A percentile compares a stretch with the other conserved stretches of the same genome.
These are phyloP conservation scores for Psilopsiagon aurifrons DNA, from an alignment of 2,113 vertebrate genomes.

Conservation along the genomic window DNA sequence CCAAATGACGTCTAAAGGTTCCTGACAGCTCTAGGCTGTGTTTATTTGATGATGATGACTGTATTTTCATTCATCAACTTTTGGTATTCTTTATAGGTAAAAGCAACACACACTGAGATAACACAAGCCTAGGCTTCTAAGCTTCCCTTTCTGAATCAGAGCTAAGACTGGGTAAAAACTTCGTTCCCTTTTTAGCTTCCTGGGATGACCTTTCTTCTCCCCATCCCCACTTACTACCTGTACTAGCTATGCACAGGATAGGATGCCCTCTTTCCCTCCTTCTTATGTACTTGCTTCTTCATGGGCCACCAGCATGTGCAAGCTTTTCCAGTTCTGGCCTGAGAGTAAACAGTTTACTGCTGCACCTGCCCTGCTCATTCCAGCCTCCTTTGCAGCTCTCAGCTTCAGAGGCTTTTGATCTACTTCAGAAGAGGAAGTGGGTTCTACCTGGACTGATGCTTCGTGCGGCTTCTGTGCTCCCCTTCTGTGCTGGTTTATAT, in stretches of 20 bases:
- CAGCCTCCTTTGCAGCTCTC: neutral
- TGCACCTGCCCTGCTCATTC: neutral
- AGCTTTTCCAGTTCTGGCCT: neutral
- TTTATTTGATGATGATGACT: neutral
- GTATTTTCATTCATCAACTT: neutral
- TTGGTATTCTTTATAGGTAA: neutral
- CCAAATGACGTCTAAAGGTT: neutral
- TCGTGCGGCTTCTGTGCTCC: neutral
- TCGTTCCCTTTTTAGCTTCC: neutral
- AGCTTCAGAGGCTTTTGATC: neutral
- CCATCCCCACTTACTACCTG: neutral
- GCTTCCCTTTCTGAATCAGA: neutral
- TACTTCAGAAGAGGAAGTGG: neutral
- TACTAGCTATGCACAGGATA: neutral
- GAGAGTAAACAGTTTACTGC: neutral
- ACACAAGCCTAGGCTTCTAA: neutral
- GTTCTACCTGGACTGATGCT: neutral
- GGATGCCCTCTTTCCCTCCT: neutral
- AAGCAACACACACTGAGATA: neutral
- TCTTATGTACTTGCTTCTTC: neutral
- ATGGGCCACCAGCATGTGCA: fast-evolving
- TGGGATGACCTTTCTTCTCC: neutral
- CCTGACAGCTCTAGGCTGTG: neutral
- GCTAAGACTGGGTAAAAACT: neutral
- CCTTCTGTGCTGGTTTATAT: neutral